Conservation (phyloP, 2,888 invertebrate species). For the Allygus modestus region DNA sequence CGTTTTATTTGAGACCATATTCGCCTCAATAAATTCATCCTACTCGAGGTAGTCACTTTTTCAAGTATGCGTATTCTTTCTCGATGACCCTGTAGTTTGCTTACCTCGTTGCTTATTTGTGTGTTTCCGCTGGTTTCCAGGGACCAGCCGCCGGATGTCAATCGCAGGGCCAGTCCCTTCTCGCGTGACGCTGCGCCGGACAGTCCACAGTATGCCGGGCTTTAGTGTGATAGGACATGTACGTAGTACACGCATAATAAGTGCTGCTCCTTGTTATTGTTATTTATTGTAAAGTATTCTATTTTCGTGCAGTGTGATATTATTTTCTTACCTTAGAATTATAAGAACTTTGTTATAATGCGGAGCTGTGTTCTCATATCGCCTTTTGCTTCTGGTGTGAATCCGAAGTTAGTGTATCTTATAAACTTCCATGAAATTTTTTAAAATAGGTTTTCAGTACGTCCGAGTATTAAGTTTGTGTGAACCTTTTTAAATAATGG, state of each 20-base stretch:
- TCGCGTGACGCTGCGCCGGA: conserved; percentile 28
- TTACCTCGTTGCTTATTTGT: no score
- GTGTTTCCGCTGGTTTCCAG: no score
- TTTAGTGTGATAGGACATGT: conserved; percentile 27
- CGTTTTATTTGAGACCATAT: no score
- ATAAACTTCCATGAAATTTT: background rate
- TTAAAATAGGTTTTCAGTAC: no score
- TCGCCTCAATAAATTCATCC: no score
- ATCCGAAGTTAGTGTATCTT: background rate
- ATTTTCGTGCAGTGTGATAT: conserved; percentile 37
- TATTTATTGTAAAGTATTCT: conserved; percentile 31
- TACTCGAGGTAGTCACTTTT: no score
- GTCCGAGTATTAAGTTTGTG: no score
- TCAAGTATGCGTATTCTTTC: no score
- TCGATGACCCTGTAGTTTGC: no score
- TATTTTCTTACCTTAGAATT: background rate
- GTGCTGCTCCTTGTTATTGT: conserved; percentile 28
- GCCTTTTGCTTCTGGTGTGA: conserved; percentile 2
- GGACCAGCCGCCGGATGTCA: conserved; percentile 30
- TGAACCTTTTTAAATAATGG: no score
- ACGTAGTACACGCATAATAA: background rate
- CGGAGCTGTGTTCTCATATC: background rate
- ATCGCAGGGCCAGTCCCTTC: conserved; percentile 40
- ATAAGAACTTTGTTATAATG: background rate
- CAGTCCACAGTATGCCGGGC: conserved; percentile 61